Base-by-base conservation (phyloP, 2,113 vertebrate species). In the Poecilia latipinna region DNA sequence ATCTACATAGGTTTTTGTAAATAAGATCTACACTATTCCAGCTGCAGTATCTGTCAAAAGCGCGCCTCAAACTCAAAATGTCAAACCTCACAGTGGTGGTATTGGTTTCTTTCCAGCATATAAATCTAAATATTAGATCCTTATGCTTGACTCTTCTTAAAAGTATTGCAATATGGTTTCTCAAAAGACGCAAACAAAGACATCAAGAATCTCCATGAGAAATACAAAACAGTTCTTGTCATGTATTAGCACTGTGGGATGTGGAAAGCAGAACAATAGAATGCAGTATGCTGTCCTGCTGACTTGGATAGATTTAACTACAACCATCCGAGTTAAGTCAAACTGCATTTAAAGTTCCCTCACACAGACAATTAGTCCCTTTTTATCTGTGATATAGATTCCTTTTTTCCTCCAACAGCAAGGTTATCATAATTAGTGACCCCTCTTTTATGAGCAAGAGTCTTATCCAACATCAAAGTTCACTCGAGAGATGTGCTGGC, bases 391-490 rank as follows among this genome's bases (percentile, higher is more conserved):
- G 5, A 7, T 2, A 24, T 74, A 57, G 11, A 28, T 19, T 1
- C 22, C 28, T 48, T 22, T 24, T 32, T 32, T n/a, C 19, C 61
- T 61, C 32, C 8, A 67, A 13, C 64, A 69, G 37, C 37, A 70
- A 70, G 26, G 44, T 77, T 48, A 80, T 84, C 48, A 5, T 61
- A 77, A 35, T 42, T 48, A 79, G 76, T 32, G 28, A 78, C 44
- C 44, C 7, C 57, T 33, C 33, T 82, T 72, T 15, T 48, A 75
- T 31, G 0, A 15, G 1, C 17, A 62, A 28, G 19, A 37, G 15
- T 62, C 72, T 85, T 79, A 85, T 79, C 71, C 19, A 1, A 78
- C 74, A 86, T 88, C 79, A 85, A 69, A 90, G 75, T 24, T 44
- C 37, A 0, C 60, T 72, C 65, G 12, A 72, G 28, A 1, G 24